Percentiles rank a stretch among this genome's conserved stretches.
Conservation (phyloP, 2,888 invertebrate species). For the Caradrina clavipalpis region DNA sequence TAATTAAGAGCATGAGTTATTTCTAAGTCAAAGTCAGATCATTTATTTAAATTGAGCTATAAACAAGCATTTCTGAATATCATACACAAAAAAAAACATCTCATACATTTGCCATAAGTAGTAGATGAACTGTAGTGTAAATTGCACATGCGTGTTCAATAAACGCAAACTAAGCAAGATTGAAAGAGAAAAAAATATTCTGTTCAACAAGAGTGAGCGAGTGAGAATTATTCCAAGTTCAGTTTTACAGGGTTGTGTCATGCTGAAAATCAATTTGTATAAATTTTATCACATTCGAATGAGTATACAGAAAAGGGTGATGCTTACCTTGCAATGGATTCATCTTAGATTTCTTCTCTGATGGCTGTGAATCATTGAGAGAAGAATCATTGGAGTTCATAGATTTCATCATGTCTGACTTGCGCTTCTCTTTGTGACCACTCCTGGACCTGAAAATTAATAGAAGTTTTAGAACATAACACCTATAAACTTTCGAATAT, state of each 20-base stretch:
- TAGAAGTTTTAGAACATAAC: conserved; percentile 6
- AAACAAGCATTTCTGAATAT: too few species aligned
- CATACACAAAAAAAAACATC: too few species aligned
- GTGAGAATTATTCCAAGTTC: not conserved
- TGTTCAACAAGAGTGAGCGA: not conserved
- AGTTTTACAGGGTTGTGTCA: not conserved
- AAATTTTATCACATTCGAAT: conserved; percentile 1
- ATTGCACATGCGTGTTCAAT: not conserved
- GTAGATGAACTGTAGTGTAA: too few species aligned
- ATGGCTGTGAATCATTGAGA: conserved; percentile 82
- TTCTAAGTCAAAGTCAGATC: too few species aligned
- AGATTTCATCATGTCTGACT: conserved; percentile 86
- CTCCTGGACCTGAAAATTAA: conserved; percentile 90
- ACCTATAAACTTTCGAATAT: too few species aligned
- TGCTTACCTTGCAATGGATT: conserved; percentile 86
- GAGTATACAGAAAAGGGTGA: not conserved
- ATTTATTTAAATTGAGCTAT: too few species aligned
- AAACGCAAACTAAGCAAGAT: not conserved
- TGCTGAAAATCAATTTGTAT: conserved; percentile 21
- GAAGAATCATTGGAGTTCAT: conserved; percentile 81
- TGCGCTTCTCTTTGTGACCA: conserved; percentile 92
- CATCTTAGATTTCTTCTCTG: conserved; percentile 86
- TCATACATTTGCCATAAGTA: too few species aligned
- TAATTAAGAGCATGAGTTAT: not conserved
- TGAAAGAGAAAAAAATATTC: not conserved